Base-by-base conservation (phyloP, 2,888 invertebrate species). In the Andrena praecox region DNA sequence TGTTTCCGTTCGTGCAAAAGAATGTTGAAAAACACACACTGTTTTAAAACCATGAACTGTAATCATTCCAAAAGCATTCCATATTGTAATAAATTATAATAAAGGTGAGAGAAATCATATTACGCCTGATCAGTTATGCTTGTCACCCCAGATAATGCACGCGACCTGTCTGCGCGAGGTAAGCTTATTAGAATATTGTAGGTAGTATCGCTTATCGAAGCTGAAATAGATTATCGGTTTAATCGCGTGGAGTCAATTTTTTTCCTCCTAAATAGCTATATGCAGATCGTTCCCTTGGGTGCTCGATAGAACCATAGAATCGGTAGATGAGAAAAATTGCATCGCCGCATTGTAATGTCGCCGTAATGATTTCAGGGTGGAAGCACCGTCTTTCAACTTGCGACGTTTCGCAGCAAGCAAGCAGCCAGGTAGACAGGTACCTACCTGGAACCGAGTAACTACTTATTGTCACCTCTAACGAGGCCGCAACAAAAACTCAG, bases 381-480 rank as follows among this genome's bases (percentile, higher is more conserved):
- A 33, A 31, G 64, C 33, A 54, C 59, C 64, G 67, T 85, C 80
- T 84, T 80, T 71, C 48, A 72, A 54, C 35, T 59, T 29, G 73
- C 76, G 81, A 82, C 78, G 87, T 84, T 84, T 82, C 85, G 64
- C 64, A 62, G 63, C 50, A 54, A 42, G 68, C 76, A 62, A 60
- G 69, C 77, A 31, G 59, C 33, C 79, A 75, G 82, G 76, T 73
- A 74, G 77, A 80, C 79, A 80, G 77, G 71, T 86, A 90, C 82
- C 82, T 93, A 92, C 91, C 89, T 92, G 92, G 93, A 93, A 93
- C 91, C 88, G 88, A 88, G 86, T 91, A 92, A 92, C 91, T 92
- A 93, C 92, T 93, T 93, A 93, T 93, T 93, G 93, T 93, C 93
- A 93, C 93, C 93, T 93, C 88, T 93, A 93, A 93, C 91, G 93